phyloP scores from a whole-genome alignment of 2,888 invertebrate genomes.

The Mythimna albipuncta region DNA sequence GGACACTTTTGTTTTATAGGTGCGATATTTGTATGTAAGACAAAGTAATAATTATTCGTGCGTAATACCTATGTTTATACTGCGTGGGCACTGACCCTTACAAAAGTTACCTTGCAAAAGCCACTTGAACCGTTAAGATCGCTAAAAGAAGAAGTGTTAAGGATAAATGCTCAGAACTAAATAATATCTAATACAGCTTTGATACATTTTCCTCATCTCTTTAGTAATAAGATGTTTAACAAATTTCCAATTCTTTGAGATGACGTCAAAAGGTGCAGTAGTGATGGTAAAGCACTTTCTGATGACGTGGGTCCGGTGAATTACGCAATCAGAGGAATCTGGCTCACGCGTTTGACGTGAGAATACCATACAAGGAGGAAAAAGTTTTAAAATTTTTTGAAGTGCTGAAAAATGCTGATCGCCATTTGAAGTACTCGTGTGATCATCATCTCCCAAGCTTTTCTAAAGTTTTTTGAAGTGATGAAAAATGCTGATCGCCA shows the following conservation, averaged over 20 bases:
- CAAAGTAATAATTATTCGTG: background rate
- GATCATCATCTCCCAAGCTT: too few relatives aligned
- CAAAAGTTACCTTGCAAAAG: background rate
- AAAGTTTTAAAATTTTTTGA: too few relatives aligned
- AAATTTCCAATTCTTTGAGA: constrained; percentile 9
- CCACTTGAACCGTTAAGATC: constrained; percentile 6
- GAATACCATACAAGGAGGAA: too few relatives aligned
- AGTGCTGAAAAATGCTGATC: too few relatives aligned
- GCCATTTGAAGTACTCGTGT: too few relatives aligned
- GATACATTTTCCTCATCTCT: constrained; percentile 28
- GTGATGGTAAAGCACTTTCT: background rate
- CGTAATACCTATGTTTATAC: background rate
- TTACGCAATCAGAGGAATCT: constrained; percentile 9
- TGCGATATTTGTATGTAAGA: background rate
- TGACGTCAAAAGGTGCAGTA: constrained; percentile 34
- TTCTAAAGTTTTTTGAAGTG: background rate
- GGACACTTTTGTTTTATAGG: too few relatives aligned
- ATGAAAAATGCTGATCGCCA: too few relatives aligned
- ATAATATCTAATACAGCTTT: background rate
- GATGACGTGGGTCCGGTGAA: constrained; percentile 25
- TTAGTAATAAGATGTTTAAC: constrained; percentile 9
- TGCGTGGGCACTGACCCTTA: background rate
- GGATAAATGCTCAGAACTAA: constrained; percentile 18
- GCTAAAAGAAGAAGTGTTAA: constrained; percentile 9
- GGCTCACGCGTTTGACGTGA: constrained; percentile 4